Percentiles rank a stretch among this genome's conserved stretches.
Conservation (phyloP, 1,140 invertebrate genomes). For the Phymastichus coffea region DNA sequence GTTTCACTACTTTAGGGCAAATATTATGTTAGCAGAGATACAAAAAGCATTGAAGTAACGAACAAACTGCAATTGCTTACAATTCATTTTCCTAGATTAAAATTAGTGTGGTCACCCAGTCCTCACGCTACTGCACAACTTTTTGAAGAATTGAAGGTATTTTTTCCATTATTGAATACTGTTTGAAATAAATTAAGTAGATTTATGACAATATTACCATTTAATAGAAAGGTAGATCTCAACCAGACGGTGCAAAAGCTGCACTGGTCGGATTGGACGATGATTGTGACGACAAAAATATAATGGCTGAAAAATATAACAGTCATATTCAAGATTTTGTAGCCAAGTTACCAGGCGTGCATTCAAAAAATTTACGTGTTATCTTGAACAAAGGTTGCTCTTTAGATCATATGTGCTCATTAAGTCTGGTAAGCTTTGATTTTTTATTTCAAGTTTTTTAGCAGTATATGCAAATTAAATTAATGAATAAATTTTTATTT, state of each 20-base stretch:
- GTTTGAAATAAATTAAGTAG: neutral
- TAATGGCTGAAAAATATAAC: conserved; percentile 72
- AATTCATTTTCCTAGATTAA: conserved; percentile 89
- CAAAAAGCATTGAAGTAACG: conserved; percentile 74
- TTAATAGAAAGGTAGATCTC: conserved; percentile 68
- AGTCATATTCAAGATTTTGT: conserved; percentile 81
- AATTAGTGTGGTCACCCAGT: conserved; percentile 93
- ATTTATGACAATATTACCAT: conserved; percentile 28
- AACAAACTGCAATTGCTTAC: conserved; percentile 89
- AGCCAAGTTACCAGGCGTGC: conserved; percentile 86
- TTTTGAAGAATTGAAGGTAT: conserved; percentile 84
- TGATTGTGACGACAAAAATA: conserved; percentile 58
- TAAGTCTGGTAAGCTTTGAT: conserved; percentile 55
- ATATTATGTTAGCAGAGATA: conserved; percentile 76
- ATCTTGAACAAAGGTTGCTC: conserved; percentile 79
- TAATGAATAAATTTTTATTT: conserved; percentile 11
- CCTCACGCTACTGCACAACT: conserved; percentile 93
- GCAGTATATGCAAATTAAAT: neutral
- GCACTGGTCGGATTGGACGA: conserved; percentile 66
- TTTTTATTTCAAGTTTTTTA: conserved; percentile 6
- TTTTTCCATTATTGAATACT: neutral
- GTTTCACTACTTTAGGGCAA: conserved; percentile 63
- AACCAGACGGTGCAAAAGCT: conserved; percentile 74
- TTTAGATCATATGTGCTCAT: conserved; percentile 66
- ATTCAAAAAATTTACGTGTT: conserved; percentile 78